Evolutionary conservation across 2,113 vertebrate genomes (phyloP).

Genomic region (Parus major): DNA sequence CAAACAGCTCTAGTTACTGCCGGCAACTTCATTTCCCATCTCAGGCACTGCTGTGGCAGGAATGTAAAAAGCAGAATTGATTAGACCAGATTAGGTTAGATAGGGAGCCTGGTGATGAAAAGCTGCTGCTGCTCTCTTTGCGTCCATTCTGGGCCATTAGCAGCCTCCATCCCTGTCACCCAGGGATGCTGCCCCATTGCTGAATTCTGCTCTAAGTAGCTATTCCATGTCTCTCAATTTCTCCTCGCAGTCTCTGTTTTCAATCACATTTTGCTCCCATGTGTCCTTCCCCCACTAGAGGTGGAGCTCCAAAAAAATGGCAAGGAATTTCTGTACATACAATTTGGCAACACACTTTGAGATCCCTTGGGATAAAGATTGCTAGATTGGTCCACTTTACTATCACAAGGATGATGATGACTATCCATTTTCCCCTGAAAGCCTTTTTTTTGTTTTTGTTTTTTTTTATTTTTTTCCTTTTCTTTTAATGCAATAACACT

Average conservation of each 20-base stretch:
- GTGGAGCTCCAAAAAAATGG: background rate
- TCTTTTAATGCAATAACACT: background rate
- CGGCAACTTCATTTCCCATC: background rate
- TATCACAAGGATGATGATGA: background rate
- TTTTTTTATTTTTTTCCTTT: background rate
- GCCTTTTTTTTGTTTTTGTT: background rate
- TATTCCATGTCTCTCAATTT: background rate
- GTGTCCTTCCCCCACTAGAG: background rate
- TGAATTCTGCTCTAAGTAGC: background rate
- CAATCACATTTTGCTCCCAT: background rate
- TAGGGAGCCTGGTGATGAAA: background rate
- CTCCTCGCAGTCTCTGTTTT: background rate
- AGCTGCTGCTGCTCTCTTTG: background rate
- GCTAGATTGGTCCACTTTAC: background rate
- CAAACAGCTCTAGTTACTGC: constrained; percentile 3
- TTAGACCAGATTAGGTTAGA: background rate
- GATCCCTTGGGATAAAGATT: background rate
- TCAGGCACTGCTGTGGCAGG: background rate
- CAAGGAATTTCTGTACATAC: background rate
- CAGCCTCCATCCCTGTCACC: background rate
- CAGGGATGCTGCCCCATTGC: background rate
- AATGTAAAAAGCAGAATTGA: constrained; percentile 2
- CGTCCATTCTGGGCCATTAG: background rate
- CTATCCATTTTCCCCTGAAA: background rate
- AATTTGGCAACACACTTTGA: background rate